These are phyloP conservation scores for Coptodon bakossiorum DNA, from an alignment of 2,113 vertebrate species.

Conservation along the genomic window DNA sequence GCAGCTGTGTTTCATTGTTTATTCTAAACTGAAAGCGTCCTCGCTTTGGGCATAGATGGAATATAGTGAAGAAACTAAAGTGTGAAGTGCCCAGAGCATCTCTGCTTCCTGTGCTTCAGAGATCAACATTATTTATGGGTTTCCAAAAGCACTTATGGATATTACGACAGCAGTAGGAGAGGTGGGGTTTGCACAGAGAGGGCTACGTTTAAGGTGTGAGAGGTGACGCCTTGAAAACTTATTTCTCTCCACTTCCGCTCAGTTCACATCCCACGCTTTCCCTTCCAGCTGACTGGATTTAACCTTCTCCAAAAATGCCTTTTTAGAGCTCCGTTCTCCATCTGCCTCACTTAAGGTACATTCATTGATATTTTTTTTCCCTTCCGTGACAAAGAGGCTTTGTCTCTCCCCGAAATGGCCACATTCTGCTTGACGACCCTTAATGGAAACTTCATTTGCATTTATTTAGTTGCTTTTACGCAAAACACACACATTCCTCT, in stretches of 20 bases:
- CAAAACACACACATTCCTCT: background rate
- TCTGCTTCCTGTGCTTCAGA: constrained; percentile 27
- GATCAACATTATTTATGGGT: constrained; percentile 18
- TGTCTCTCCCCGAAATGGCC: background rate
- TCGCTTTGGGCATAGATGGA: constrained; percentile 19
- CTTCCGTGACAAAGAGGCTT: background rate
- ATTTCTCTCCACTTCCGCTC: background rate
- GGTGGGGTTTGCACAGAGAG: background rate
- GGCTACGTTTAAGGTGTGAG: background rate
- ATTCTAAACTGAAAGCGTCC: background rate
- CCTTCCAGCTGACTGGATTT: constrained; percentile 1
- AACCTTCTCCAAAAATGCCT: background rate
- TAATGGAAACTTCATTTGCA: constrained; percentile 33
- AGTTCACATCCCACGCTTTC: background rate
- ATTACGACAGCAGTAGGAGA: background rate
- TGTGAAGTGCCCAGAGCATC: constrained; percentile 35
- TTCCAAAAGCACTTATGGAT: background rate
- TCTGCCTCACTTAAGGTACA: background rate
- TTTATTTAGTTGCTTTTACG: constrained; percentile 33
- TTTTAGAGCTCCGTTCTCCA: background rate
- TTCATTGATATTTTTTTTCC: background rate
- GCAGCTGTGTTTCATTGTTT: background rate
- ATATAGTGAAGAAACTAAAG: background rate
- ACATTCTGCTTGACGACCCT: background rate
- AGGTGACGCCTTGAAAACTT: background rate